Base-by-base conservation (phyloP, 2,113 vertebrate genomes). In the Dasypus novemcinctus region DNA sequence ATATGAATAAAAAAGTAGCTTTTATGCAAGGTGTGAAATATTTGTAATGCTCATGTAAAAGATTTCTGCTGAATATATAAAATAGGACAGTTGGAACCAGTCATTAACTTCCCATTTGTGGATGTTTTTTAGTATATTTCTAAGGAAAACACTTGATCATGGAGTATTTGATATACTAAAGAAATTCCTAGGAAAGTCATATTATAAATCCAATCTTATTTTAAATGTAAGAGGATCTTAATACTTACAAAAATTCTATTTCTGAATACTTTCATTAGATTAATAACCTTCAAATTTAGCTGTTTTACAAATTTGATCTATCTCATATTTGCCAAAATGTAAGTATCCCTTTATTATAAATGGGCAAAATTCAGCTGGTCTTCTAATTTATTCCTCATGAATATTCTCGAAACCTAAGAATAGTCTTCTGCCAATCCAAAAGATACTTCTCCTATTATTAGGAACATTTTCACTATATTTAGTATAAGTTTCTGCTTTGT, bases 91-190 rank as follows among this genome's bases (percentile, higher is more conserved):
- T 64, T 12, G 31, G 49, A 41, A 85, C 33, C 61, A 82, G 14
- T 52, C 54, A 46, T 95, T 85, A 88, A 92, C 78, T 95, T 88
- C 72, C 61, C 59, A 59, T 82, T 92, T 95, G 75, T 14, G 31
- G 33, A 71, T 89, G 83, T n/a, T 95, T 97, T 95, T 88, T 75
- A 95, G 84, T 91, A 88, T 71, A 88, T 94, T 84, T 97, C 18
- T 81, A 91, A 84, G 64, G 80, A 89, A 92, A 89, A 25, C 36
- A 93, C 4, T 95, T 84, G 46, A 89, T 83, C 43, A 36, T 88
- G 33, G 29, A 85, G 43, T 95, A 96, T 61, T 21, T 94, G 31
- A 21, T 88, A 75, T 17, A 82, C 93, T 57, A 93, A 88, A 79
- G 7, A 83, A 81, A 92, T 95, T 63, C 57, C 59, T 96, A 33